Percentiles rank a stretch among this genome's conserved stretches.
These are phyloP conservation scores for Tiliacea aurago DNA, from an alignment of 2,888 invertebrate genomes.

Conservation along the genomic window DNA sequence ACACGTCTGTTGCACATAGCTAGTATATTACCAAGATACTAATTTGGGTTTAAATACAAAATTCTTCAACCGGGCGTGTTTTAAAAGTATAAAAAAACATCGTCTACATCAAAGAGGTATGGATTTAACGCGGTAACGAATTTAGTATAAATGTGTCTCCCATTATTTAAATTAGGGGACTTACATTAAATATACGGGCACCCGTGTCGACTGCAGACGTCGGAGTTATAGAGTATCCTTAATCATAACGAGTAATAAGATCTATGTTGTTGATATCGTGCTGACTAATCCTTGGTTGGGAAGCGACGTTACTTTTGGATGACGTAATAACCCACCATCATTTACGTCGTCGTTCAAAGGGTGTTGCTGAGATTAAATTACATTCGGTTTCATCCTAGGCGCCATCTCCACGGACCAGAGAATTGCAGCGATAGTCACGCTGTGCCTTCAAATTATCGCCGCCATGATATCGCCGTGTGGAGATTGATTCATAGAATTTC, in stretches of 20 bases:
- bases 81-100: neutral
- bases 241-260: constrained; percentile 44
- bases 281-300: neutral
- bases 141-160: constrained; percentile 48
- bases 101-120: constrained; percentile 31
- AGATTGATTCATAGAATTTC: too few relatives aligned
- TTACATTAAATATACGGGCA: constrained; percentile 43
- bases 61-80: neutral
- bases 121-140: constrained; percentile 27
- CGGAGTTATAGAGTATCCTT: constrained; percentile 31
- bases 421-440: too few relatives aligned
- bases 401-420: too few relatives aligned
- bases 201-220: constrained; percentile 54
- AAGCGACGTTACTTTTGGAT: neutral
- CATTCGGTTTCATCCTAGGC: too few relatives aligned
- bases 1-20: neutral
- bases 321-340: neutral
- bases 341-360: neutral
- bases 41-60: neutral
- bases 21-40: neutral
- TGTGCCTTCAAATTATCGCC: too few relatives aligned
- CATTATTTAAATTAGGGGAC: constrained; percentile 61
- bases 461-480: too few relatives aligned
- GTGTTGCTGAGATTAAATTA: neutral
- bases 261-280: constrained; percentile 23